These are phyloP conservation scores for Mycetomoellerius zeteki DNA, from an alignment of 1,140 invertebrate species.

Conservation along the genomic window DNA sequence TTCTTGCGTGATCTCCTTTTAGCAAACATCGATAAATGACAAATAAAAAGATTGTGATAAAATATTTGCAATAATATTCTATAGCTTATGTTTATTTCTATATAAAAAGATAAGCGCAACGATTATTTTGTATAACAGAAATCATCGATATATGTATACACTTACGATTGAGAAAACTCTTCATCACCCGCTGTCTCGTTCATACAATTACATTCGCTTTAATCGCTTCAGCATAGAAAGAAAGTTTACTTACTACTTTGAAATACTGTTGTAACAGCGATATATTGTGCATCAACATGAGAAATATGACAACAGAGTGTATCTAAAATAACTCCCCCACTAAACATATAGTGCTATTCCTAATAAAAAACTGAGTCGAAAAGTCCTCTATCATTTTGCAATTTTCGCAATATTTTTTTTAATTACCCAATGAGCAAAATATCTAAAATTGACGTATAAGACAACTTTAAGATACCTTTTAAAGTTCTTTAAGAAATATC, in stretches of 20 bases:
- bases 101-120: background rate
- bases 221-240: conserved; percentile 2
- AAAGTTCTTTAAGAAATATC: no score
- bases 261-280: background rate
- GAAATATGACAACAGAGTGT: background rate
- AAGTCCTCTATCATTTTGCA: no score
- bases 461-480: no score
- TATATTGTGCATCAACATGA: background rate
- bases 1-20: background rate
- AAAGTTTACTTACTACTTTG: conserved; percentile 21
- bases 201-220: background rate
- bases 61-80: background rate
- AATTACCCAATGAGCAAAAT: no score
- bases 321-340: no score
- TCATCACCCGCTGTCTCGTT: background rate
- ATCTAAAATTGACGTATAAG: no score
- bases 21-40: background rate
- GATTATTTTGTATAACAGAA: background rate
- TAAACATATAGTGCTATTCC: no score
- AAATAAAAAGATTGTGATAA: conserved; percentile 36
- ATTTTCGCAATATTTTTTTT: no score
- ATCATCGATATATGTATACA: background rate
- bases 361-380: no score
- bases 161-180: background rate
- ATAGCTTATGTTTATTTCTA: background rate